Base-by-base conservation (phyloP, 2,113 vertebrate genomes). In the Polypterus senegalus region DNA sequence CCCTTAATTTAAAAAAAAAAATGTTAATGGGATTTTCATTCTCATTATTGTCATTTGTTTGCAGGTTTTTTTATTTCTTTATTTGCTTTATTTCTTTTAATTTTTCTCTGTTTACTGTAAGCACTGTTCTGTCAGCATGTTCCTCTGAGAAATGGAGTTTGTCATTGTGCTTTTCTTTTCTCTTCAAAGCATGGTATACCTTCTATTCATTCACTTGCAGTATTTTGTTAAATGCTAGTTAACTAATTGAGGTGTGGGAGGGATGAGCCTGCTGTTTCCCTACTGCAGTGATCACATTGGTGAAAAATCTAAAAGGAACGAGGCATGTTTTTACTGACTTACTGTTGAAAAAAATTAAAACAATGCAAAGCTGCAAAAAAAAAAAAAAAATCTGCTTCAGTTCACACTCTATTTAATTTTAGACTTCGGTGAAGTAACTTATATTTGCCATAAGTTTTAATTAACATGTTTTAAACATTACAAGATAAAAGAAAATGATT, bases 1-100 rank as follows among this genome's bases (percentile, higher is more conserved):
- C 66, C 53, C 57, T 64, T 59, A 9, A 59, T 65, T 72, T 62
- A 73, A 63, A 74, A 58, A 62, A 27, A 27, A 27, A 72, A 71
- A 79, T 68, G 58, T 78, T 79, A 69, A 88, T 87, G 83, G 80
- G 77, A 68, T 77, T 72, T 78, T 86, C 82, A 85, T 81, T 83
- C 83, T 89, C 85, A 83, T 86, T 79, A 73, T 89, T 88, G 86
- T 89, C 85, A 79, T 91, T 86, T 88, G 83, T 89, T 88, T 73
- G 84, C 51, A 49, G 68, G 77, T 11, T 67, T 66, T 63, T 58
- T 45, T 46, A 54, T 65, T 69, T 52, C 8, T 62, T 48, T 47
- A 64, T 59, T 58, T 49, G n/a, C 61, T 61, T 64, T 60, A 51
- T 61, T 45, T 48, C 72, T 69, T 67, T 46, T 53, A 69, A 70